Evolutionary conservation across 2,797 vertebrate genomes (phyloP).

Genomic region (Phalanger gymnotis): DNA sequence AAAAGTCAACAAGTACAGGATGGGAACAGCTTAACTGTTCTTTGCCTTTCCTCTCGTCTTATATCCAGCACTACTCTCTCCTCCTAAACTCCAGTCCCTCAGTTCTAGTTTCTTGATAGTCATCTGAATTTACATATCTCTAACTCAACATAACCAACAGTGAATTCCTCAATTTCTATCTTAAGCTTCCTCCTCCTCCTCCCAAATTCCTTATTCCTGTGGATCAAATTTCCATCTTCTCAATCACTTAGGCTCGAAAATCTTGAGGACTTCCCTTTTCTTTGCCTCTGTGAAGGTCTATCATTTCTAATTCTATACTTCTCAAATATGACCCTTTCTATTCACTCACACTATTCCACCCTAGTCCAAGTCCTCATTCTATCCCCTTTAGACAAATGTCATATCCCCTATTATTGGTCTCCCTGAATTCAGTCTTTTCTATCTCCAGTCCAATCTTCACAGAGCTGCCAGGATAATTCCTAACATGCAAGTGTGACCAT

Average conservation of each 20-base stretch:
- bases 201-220: neutral
- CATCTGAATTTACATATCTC: neutral
- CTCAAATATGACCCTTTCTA: neutral
- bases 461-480: neutral
- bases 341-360: neutral
- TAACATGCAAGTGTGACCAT: neutral
- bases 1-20: neutral
- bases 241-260: neutral
- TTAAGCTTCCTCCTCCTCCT: neutral
- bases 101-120: neutral
- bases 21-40: too few species aligned
- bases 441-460: neutral
- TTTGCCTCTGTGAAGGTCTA: neutral
- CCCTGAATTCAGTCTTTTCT: neutral
- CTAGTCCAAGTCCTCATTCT: neutral
- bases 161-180: neutral
- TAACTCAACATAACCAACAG: neutral
- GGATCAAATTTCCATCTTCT: neutral
- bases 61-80: neutral
- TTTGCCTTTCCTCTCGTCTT: neutral
- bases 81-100: neutral
- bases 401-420: neutral
- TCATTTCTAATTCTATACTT: neutral
- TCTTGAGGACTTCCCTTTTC: neutral
- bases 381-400: neutral